Percentiles rank a stretch among this genome's conserved stretches.
These are phyloP conservation scores for Campoplex nolae DNA, from an alignment of 2,888 invertebrate species.

Conservation along the genomic window DNA sequence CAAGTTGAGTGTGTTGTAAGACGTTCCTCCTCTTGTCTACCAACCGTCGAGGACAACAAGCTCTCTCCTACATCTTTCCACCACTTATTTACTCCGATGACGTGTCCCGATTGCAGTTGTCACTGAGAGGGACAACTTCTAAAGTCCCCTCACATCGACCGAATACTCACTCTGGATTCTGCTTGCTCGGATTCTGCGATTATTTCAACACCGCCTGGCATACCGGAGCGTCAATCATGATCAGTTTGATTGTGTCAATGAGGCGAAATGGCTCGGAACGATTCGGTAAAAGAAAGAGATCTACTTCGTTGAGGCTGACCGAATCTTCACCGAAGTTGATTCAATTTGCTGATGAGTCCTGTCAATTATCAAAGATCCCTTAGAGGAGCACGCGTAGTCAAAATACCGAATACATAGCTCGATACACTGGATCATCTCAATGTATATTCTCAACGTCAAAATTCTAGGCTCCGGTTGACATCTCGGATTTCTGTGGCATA, in stretches of 20 bases:
- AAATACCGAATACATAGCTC: not conserved
- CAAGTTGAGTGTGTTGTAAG: conserved; percentile 29
- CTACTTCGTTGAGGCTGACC: not conserved
- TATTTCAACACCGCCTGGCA: not conserved
- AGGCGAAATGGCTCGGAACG: not conserved
- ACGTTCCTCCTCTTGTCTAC: conserved; percentile 27
- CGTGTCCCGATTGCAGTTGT: conserved; percentile 74
- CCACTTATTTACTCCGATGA: conserved; percentile 68
- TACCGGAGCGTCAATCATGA: conserved; percentile 3
- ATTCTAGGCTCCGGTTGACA: not conserved
- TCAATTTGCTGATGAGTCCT: not conserved
- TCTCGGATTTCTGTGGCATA: not conserved
- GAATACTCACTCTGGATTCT: conserved; percentile 21
- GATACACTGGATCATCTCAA: not conserved
- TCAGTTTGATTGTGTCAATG: not conserved
- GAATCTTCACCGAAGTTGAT: not conserved
- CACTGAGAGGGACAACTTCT: conserved; percentile 50
- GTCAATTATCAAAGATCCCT: not conserved
- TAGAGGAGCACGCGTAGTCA: not conserved
- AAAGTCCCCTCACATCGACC: not conserved
- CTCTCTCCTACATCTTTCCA: conserved; percentile 51
- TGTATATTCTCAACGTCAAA: not conserved
- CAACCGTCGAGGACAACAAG: conserved; percentile 12
- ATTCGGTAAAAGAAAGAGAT: not conserved
- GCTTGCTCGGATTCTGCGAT: not conserved